A percentile compares a stretch with the other conserved stretches of the same genome.
These are phyloP conservation scores for Leptarthrus brevirostris DNA, from an alignment of 2,888 invertebrate genomes.

Conservation along the genomic window DNA sequence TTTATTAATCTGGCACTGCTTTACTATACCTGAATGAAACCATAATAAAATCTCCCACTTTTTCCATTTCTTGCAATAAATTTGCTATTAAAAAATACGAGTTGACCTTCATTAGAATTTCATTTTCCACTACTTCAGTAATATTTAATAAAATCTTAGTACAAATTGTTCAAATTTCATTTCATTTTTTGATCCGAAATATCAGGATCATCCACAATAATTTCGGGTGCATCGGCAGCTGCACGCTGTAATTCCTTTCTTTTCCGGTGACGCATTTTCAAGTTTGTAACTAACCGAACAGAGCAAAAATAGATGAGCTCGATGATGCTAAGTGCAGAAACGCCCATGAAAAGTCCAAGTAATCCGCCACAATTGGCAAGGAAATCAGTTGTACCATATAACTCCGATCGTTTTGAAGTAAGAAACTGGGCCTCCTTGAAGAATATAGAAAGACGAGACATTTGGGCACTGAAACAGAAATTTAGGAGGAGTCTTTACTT, in stretches of 20 bases:
- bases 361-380: slow-evolving; percentile 68
- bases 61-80: too few species aligned
- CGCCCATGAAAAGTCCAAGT: slow-evolving; percentile 67
- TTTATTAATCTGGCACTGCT: too few species aligned
- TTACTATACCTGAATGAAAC: too few species aligned
- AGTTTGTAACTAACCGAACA: slow-evolving; percentile 12
- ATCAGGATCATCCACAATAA: slow-evolving; percentile 10
- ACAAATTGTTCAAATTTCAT: too few species aligned
- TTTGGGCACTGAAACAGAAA: slow-evolving; percentile 67
- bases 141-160: too few species aligned
- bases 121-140: too few species aligned
- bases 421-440: slow-evolving; percentile 69
- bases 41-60: too few species aligned
- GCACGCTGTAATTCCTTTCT: slow-evolving; percentile 13
- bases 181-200: background rate
- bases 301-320: slow-evolving; percentile 65
- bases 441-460: slow-evolving; percentile 74
- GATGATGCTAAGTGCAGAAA: slow-evolving; percentile 67
- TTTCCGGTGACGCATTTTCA: slow-evolving; percentile 39
- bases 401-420: slow-evolving; percentile 67
- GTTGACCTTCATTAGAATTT: too few species aligned
- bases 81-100: too few species aligned
- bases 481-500: background rate
- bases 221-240: slow-evolving; percentile 13
- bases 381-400: slow-evolving; percentile 68